Conservation (phyloP, 2,888 invertebrate genomes). For the Drosophila trichaetosa region DNA sequence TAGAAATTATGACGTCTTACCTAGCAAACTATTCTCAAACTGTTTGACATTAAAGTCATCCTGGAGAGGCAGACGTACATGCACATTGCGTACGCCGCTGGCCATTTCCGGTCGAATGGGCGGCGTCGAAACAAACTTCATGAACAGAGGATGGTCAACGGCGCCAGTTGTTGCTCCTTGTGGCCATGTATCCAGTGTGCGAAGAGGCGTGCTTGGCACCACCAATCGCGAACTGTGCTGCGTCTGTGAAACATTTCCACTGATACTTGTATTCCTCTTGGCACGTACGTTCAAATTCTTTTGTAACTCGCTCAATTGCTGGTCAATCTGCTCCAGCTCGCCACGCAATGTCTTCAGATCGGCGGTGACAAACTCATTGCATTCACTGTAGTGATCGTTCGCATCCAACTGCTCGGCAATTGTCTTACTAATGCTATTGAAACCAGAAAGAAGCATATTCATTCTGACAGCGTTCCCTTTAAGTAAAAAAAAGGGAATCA, state of each 20-base stretch:
- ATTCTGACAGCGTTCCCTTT: constrained; percentile 47
- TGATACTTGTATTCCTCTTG: constrained; percentile 40
- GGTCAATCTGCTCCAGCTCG: constrained; percentile 74
- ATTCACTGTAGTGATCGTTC: constrained; percentile 69
- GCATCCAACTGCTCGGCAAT: constrained; percentile 72
- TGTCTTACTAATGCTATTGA: constrained; percentile 70
- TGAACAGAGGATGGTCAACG: constrained; percentile 52
- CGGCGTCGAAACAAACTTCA: constrained; percentile 82
- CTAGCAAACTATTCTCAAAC: constrained; percentile 59
- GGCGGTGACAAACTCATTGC: constrained; percentile 67
- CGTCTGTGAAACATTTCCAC: constrained; percentile 9
- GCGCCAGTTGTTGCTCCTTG: background rate
- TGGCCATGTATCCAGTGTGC: background rate
- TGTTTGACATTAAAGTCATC: constrained; percentile 71
- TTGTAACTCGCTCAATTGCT: constrained; percentile 71
- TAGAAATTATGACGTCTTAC: constrained; percentile 16
- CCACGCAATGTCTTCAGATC: constrained; percentile 66
- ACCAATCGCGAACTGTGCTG: background rate
- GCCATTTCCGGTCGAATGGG: constrained; percentile 78
- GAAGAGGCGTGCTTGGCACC: constrained; percentile 32
- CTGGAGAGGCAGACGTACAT: constrained; percentile 77
- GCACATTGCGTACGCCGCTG: constrained; percentile 34
- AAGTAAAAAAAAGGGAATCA: background rate
- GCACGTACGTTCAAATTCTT: constrained; percentile 53
- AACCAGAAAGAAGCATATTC: constrained; percentile 66